Conservation (phyloP, 2,888 invertebrate genomes). For the Serripes groenlandicus region DNA sequence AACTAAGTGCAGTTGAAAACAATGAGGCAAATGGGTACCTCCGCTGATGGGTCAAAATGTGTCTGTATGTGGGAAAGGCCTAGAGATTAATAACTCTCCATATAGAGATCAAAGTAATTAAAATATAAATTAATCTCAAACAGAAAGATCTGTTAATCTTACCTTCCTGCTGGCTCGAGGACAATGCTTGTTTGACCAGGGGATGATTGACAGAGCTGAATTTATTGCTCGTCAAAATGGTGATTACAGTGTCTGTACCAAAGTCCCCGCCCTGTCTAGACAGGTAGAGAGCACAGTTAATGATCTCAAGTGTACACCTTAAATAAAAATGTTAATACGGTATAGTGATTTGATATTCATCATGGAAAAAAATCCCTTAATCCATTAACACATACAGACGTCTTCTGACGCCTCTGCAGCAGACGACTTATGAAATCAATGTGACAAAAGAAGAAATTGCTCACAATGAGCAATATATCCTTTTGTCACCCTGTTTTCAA, state of each 20-base stretch:
- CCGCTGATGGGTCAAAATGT: too few species aligned
- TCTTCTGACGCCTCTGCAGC: background rate
- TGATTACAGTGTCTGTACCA: conserved; percentile 89
- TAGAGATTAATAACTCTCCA: too few species aligned
- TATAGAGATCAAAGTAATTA: too few species aligned
- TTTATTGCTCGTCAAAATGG: conserved; percentile 91
- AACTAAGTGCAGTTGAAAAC: too few species aligned
- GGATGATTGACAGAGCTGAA: conserved; percentile 88
- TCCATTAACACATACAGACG: background rate
- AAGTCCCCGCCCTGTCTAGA: conserved; percentile 83
- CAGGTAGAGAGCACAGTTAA: conserved; percentile 94
- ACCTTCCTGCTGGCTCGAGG: conserved; percentile 88
- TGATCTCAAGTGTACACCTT: conserved; percentile 92
- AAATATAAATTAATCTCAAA: background rate
- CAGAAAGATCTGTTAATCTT: background rate
- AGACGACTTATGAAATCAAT: background rate
- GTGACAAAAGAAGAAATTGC: background rate
- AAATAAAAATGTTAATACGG: background rate
- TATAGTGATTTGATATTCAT: background rate
- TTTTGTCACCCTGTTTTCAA: background rate
- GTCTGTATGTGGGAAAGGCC: too few species aligned
- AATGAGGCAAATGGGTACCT: too few species aligned
- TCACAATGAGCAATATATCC: background rate
- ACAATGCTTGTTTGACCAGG: conserved; percentile 92
- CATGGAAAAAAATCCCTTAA: background rate